Conservation (phyloP, 2,888 invertebrate genomes). For the Lycia hirtaria region DNA sequence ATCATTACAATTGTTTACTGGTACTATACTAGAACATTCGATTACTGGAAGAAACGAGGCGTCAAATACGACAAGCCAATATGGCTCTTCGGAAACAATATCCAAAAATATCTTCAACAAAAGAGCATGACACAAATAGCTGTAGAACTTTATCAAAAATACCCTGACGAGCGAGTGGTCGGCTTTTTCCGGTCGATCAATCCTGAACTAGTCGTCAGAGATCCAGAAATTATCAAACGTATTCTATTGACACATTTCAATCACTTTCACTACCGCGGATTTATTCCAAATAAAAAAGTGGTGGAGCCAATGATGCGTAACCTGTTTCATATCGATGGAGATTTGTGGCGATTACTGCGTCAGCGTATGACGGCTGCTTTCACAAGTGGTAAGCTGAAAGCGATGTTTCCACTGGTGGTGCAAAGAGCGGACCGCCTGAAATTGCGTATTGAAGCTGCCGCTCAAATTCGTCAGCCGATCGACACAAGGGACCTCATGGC, state of each 20-base stretch:
- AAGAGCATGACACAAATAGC: background rate
- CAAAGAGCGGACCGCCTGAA: background rate
- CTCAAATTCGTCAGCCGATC: background rate
- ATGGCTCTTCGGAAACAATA: constrained; percentile 3
- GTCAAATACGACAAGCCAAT: background rate
- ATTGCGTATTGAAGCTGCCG: background rate
- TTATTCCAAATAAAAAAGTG: background rate
- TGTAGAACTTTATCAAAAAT: background rate
- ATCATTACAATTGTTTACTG: background rate
- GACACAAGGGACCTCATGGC: constrained; percentile 1
- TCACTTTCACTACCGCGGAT: constrained; percentile 2
- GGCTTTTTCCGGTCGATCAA: constrained; percentile 2
- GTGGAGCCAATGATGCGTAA: constrained; percentile 23
- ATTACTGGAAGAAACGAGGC: background rate
- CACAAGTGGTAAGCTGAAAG: constrained; percentile 20
- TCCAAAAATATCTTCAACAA: background rate
- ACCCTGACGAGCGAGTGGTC: background rate
- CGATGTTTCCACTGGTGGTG: constrained; percentile 1
- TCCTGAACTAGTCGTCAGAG: background rate
- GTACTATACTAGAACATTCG: constrained; percentile 4
- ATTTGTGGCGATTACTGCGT: constrained; percentile 61
- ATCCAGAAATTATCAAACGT: constrained; percentile 2
- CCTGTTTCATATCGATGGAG: constrained; percentile 61
- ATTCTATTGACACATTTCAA: constrained; percentile 1
- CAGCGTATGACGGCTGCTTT: constrained; percentile 65